Percentiles rank a stretch among this genome's conserved stretches.
Evolutionary conservation across 2,888 invertebrate species (phyloP).

Genomic region (Caenorhabditis sp.): DNA sequence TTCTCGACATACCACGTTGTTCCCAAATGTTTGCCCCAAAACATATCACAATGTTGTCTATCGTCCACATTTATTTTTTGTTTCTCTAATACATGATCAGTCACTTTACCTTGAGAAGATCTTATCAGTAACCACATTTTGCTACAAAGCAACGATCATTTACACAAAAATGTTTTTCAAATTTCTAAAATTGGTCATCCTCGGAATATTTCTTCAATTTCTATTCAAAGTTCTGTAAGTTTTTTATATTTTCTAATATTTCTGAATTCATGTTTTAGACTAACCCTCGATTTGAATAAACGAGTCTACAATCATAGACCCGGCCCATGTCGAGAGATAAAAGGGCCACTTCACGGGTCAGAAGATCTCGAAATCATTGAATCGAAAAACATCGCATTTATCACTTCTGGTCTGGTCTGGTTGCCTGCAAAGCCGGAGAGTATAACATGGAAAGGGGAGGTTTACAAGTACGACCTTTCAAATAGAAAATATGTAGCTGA

Average conservation of each 20-base stretch:
- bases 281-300: slow-evolving; percentile 43
- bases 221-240: no score
- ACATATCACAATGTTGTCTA: no score
- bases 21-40: no score
- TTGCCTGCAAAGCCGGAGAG: slow-evolving; percentile 16
- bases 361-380: slow-evolving; percentile 53
- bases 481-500: slow-evolving; percentile 15
- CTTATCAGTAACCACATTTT: no score
- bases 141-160: no score
- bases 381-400: slow-evolving; percentile 40
- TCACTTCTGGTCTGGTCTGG: slow-evolving; percentile 52
- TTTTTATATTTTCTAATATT: not conserved
- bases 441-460: slow-evolving; percentile 35
- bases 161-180: no score
- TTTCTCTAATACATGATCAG: no score
- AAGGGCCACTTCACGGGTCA: slow-evolving; percentile 45
- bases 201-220: no score
- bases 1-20: no score
- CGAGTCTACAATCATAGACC: slow-evolving; percentile 48
- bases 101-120: no score
- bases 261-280: slow-evolving; percentile 17
- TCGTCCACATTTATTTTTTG: no score
- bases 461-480: slow-evolving; percentile 51
- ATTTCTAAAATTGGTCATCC: no score
- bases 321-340: slow-evolving; percentile 29